A percentile compares a stretch with the other conserved stretches of the same genome.
Conservation (phyloP, 1,140 invertebrate genomes). For the Drosophila lacteicornis region DNA sequence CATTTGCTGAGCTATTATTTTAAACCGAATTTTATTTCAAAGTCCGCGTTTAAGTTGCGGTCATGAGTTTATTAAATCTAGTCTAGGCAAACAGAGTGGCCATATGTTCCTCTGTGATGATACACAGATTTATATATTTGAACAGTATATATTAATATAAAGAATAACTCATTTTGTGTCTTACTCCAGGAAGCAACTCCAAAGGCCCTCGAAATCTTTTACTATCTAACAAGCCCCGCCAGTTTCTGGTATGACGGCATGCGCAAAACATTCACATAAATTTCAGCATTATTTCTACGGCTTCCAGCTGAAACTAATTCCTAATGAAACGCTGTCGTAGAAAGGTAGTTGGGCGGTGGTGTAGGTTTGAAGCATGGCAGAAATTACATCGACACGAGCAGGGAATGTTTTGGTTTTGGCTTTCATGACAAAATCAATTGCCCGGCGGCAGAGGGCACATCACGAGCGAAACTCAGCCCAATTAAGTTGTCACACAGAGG, state of each 20-base stretch:
- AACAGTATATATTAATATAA: too few relatives aligned
- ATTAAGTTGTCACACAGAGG: conserved; percentile 50
- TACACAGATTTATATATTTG: too few relatives aligned
- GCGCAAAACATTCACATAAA: conserved; percentile 5
- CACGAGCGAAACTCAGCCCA: conserved; percentile 34
- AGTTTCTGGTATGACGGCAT: not conserved
- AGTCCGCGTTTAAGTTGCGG: too few relatives aligned
- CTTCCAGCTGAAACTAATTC: conserved; percentile 17
- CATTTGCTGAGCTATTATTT: too few relatives aligned
- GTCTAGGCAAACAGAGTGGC: too few relatives aligned
- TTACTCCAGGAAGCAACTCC: not conserved
- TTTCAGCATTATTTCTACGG: conserved; percentile 22
- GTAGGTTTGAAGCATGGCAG: conserved; percentile 36
- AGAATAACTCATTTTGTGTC: too few relatives aligned
- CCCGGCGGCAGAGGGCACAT: conserved; percentile 17
- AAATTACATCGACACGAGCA: conserved; percentile 22
- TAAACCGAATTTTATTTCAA: too few relatives aligned
- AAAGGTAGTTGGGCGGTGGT: conserved; percentile 15
- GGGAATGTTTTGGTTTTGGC: conserved; percentile 39
- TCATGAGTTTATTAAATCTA: too few relatives aligned
- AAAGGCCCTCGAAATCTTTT: not conserved
- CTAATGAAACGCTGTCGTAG: not conserved
- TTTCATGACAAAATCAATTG: conserved; percentile 63
- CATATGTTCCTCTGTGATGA: too few relatives aligned
- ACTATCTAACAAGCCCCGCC: not conserved